Percentiles rank a stretch among this genome's conserved stretches.
phyloP scores from a whole-genome alignment of 2,113 vertebrate species.

The Cyanoramphus novaezelandiae region DNA sequence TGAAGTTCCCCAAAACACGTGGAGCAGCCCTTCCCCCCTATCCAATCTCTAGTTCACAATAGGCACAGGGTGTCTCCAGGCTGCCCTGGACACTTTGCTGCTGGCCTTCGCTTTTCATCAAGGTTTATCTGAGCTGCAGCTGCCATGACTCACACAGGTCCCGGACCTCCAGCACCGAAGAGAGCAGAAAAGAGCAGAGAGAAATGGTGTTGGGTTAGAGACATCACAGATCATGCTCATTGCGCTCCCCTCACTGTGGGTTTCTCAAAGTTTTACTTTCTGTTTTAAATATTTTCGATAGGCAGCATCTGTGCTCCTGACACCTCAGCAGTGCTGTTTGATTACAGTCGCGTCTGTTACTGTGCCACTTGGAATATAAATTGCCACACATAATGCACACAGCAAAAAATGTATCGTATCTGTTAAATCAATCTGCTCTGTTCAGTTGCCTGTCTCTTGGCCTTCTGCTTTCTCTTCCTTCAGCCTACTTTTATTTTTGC shows the following conservation, averaged over 20 bases:
- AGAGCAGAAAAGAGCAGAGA: background rate
- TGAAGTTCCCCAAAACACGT: background rate
- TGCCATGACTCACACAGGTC: background rate
- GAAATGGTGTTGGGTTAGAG: background rate
- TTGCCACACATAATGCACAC: constrained; percentile 7
- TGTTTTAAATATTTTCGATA: constrained; percentile 18
- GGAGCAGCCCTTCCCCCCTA: constrained; percentile 23
- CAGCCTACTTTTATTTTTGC: background rate
- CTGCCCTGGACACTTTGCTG: background rate
- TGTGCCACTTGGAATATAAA: constrained; percentile 5
- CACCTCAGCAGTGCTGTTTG: constrained; percentile 26
- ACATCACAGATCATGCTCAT: rapidly evolving
- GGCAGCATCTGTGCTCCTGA: constrained; percentile 41
- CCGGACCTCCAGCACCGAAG: background rate
- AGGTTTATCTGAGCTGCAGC: background rate
- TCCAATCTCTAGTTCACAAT: background rate
- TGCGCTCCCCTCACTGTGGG: background rate
- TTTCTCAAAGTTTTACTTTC: constrained; percentile 46
- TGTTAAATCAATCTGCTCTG: constrained; percentile 35
- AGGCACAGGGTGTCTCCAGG: background rate
- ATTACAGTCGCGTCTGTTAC: constrained; percentile 20
- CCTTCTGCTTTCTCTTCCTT: constrained; percentile 12
- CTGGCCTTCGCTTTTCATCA: background rate
- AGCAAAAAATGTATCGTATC: background rate
- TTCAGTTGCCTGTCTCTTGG: constrained; percentile 27